Base-by-base conservation (phyloP, 2,113 vertebrate genomes). In the Callaeas wilsoni region DNA sequence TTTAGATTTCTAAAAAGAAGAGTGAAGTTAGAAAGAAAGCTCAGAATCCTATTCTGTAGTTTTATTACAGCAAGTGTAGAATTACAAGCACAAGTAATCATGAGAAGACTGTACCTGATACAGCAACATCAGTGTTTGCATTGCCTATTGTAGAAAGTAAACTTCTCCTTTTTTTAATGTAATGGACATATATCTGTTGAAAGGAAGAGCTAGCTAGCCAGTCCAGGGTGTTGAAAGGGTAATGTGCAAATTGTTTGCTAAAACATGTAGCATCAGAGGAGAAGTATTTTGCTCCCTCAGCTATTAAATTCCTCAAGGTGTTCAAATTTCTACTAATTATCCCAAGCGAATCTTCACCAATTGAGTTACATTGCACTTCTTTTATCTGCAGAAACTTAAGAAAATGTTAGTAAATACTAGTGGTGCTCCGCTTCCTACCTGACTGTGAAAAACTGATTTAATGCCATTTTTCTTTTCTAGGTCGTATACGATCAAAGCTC, bases 401-500 rank as follows among this genome's bases (percentile, higher is more conserved):
- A 65, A 83, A 75, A 32, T 37, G 10, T 7, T 75, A 55, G 20
- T 60, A 20, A 63, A 12, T 76, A 22, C 20, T 87, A 2, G 16
- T 82, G 27, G 29, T 81, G 37, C 9, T 87, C 57, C 84, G 13
- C 29, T 75, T 88, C 56, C 22, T 77, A 8, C 32, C 2, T 67
- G 39, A 26, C 7, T 56, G 4, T 86, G 60, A 71, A 59, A 83
- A 79, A 26, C 35, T 91, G 81, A 90, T 92, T 87, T 78, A 59
- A 75, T 39, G 63, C 33, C 17, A 3, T 73, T 87, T 97, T 94
- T 96, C 69, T 90, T 94, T 49, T 27, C 16, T 52, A 99, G 99
- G 99, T 50, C 99, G 99, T 26, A 95, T 99, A 71, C 98, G 99
- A 90, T 98, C 98, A 87, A 99, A 99, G 93, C 97, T 99, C 96